Percentiles rank a stretch among this genome's conserved stretches.
Evolutionary conservation across 2,888 invertebrate species (phyloP).

Genomic region (Stenolophus ochropezus): DNA sequence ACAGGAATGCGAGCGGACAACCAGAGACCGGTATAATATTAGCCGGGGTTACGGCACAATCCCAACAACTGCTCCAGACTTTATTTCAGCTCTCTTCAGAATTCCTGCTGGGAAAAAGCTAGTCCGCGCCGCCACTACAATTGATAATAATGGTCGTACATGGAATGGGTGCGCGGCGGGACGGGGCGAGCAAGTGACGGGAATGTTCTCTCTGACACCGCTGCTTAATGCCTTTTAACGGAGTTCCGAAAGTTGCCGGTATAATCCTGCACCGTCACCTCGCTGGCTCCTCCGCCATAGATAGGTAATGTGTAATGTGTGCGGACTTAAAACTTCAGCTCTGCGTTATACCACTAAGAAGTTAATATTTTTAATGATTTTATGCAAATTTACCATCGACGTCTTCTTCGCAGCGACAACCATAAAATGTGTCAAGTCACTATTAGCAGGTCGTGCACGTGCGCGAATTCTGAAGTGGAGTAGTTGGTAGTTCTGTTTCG

Average conservation of each 20-base stretch:
- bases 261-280: slow-evolving; percentile 52
- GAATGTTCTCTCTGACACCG: slow-evolving; percentile 37
- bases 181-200: neutral
- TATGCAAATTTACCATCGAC: slow-evolving; percentile 57
- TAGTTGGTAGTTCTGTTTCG: neutral
- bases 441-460: slow-evolving; percentile 47
- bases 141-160: neutral
- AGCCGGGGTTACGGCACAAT: slow-evolving; percentile 23
- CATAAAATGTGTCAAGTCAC: slow-evolving; percentile 51
- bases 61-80: slow-evolving; percentile 33
- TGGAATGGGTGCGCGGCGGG: neutral
- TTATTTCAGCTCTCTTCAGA: slow-evolving; percentile 30
- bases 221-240: slow-evolving; percentile 56
- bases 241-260: slow-evolving; percentile 52
- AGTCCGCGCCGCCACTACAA: slow-evolving; percentile 2
- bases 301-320: slow-evolving; percentile 56
- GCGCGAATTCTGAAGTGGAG: slow-evolving; percentile 11
- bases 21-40: slow-evolving; percentile 30
- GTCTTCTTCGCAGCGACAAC: slow-evolving; percentile 30
- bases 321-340: slow-evolving; percentile 55
- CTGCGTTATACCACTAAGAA: slow-evolving; percentile 54
- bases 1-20: neutral
- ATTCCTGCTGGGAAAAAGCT: slow-evolving; percentile 1
- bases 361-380: slow-evolving; percentile 59
- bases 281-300: slow-evolving; percentile 22